These are phyloP conservation scores for Galaxias olidus DNA, from an alignment of 2,797 vertebrate species.

Conservation along the genomic window DNA sequence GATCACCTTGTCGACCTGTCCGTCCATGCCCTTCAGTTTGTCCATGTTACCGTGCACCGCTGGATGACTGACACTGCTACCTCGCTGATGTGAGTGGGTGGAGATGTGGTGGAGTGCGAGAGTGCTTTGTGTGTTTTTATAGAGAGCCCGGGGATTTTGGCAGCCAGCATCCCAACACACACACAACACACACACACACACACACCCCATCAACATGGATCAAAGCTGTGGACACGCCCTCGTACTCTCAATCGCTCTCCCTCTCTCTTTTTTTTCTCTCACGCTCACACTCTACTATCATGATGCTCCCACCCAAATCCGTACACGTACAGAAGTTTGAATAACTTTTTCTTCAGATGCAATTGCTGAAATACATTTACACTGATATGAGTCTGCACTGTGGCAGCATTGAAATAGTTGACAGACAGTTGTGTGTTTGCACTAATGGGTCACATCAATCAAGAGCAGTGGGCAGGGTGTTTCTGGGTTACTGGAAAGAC, in stretches of 20 bases:
- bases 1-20: background rate
- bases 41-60: background rate
- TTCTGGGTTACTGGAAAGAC: slow-evolving; percentile 6
- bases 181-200: slow-evolving; percentile 1
- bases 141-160: too few species aligned
- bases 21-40: background rate
- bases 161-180: background rate
- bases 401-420: too few species aligned
- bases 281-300: too few species aligned
- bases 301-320: too few species aligned
- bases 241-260: too few species aligned
- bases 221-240: background rate
- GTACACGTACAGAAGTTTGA: too few species aligned
- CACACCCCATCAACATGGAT: background rate
- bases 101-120: background rate
- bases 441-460: too few species aligned
- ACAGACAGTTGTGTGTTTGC: too few species aligned
- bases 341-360: too few species aligned
- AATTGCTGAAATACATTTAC: too few species aligned
- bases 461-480: background rate
- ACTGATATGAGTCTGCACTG: too few species aligned
- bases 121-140: background rate
- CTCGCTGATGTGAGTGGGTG: background rate
- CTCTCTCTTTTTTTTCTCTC: too few species aligned
- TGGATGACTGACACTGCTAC: background rate